Conservation (phyloP, 2,888 invertebrate genomes). For the Leptinotarsa tumamoca region DNA sequence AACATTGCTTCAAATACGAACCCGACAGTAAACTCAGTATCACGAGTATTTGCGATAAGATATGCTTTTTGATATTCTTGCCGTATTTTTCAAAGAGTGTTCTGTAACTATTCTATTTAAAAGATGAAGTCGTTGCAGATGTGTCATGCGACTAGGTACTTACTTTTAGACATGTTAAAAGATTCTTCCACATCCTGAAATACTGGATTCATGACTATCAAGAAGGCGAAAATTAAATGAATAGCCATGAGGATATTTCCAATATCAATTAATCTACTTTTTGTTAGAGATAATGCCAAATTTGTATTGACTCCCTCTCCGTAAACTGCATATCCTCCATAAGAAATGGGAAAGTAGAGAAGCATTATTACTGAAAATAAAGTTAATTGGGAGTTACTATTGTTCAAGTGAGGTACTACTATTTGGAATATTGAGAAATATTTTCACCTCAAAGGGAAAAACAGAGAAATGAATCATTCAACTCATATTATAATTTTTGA, state of each 20-base stretch:
- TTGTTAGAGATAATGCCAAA: conserved; percentile 70
- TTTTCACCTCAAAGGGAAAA: too few relatives aligned
- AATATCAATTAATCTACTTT: conserved; percentile 69
- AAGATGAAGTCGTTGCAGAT: too few relatives aligned
- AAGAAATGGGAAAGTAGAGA: conserved; percentile 73
- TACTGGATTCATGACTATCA: conserved; percentile 79
- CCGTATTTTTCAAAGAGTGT: too few relatives aligned
- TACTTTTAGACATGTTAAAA: conserved; percentile 73
- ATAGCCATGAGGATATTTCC: conserved; percentile 74
- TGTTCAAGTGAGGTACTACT: not conserved
- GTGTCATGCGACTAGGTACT: conserved; percentile 45
- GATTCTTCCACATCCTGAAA: conserved; percentile 78
- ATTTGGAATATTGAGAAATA: too few relatives aligned
- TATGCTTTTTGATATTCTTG: too few relatives aligned
- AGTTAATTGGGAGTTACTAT: not conserved
- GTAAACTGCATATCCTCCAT: conserved; percentile 74
- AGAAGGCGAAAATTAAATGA: conserved; percentile 76
- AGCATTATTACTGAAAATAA: conserved; percentile 68
- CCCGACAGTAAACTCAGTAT: too few relatives aligned
- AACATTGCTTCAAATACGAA: too few relatives aligned
- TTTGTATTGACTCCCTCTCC: conserved; percentile 74
- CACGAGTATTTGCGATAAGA: too few relatives aligned
- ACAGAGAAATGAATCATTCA: too few relatives aligned
- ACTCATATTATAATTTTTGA: too few relatives aligned
- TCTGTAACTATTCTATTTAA: too few relatives aligned